Conservation (phyloP, 2,113 vertebrate genomes). For the Brevimyrus niger region DNA sequence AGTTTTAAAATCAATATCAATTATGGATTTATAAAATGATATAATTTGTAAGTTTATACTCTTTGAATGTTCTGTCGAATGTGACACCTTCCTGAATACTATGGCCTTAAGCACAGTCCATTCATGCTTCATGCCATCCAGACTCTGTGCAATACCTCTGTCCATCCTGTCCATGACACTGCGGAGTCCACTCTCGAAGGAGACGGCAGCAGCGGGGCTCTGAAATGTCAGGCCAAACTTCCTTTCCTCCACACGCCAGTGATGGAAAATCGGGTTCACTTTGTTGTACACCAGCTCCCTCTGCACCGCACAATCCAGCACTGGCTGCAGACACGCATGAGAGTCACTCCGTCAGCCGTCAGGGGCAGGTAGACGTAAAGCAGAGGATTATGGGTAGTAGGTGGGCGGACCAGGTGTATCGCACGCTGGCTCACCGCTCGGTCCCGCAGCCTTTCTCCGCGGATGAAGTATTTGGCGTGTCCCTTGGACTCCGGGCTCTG, state of each 20-base stretch:
- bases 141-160: constrained; percentile 56
- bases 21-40: not conserved
- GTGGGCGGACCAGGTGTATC: not conserved
- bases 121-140: not conserved
- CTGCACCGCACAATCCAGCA: constrained; percentile 76
- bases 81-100: not conserved
- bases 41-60: not conserved
- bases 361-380: not conserved
- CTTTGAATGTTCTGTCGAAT: not conserved
- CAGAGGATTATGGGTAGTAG: not conserved
- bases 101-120: not conserved
- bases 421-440: constrained; percentile 69
- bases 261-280: constrained; percentile 90
- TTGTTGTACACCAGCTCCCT: constrained; percentile 83
- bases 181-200: constrained; percentile 78
- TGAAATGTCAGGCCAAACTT: constrained; percentile 89
- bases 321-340: constrained; percentile 57
- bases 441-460: constrained; percentile 80
- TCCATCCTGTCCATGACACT: constrained; percentile 71
- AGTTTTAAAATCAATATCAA: not conserved
- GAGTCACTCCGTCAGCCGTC: not conserved
- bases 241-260: constrained; percentile 80
- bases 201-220: constrained; percentile 77
- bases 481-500: constrained; percentile 68
- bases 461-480: constrained; percentile 73